These are phyloP conservation scores for Argynnis bischoffii DNA, from an alignment of 2,888 invertebrate genomes.

Conservation along the genomic window DNA sequence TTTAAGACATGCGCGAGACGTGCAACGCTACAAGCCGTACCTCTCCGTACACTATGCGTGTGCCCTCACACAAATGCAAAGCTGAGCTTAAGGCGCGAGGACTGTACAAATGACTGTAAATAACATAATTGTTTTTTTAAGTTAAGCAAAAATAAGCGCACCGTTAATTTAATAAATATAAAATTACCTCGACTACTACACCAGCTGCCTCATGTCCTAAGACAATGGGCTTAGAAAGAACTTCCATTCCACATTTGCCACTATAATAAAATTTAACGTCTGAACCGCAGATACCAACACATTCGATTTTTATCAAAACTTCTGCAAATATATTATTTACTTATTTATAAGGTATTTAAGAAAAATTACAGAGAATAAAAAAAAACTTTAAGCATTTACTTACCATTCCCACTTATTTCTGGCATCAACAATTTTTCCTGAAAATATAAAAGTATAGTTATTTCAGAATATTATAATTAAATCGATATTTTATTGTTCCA, in stretches of 20 bases:
- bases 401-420: slow-evolving; percentile 86
- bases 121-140: no score
- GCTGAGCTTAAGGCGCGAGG: no score
- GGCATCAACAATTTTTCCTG: slow-evolving; percentile 45
- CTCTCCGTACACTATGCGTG: no score
- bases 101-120: no score
- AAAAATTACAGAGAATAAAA: slow-evolving; percentile 6
- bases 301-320: slow-evolving; percentile 91
- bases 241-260: slow-evolving; percentile 92
- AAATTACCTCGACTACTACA: slow-evolving; percentile 85
- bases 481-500: no score
- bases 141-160: no score
- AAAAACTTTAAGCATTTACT: slow-evolving; percentile 45
- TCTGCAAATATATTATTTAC: slow-evolving; percentile 79
- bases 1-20: no score
- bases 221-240: slow-evolving; percentile 91
- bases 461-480: no score
- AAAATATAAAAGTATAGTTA: slow-evolving; percentile 13
- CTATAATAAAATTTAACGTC: slow-evolving; percentile 94
- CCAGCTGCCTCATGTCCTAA: slow-evolving; percentile 97
- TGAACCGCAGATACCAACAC: slow-evolving; percentile 97
- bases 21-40: no score
- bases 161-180: no score
- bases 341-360: no score
- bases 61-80: no score